Base-by-base conservation (phyloP, 2,797 vertebrate genomes). In the Prunella strophiata region DNA sequence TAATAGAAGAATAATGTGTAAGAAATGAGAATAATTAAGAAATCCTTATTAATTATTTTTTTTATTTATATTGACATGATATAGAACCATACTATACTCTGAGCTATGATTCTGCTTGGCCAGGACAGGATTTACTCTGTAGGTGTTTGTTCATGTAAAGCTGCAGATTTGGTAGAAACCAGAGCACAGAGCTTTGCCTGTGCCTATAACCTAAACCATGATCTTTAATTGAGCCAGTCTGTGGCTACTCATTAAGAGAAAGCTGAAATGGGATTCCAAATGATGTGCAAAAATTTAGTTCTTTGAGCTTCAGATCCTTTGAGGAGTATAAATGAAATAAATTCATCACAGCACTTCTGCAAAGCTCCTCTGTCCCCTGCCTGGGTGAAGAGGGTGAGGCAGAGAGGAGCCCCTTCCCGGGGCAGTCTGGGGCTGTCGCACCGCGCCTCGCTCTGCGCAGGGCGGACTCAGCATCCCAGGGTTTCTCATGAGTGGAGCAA, bases 401-500 rank as follows among this genome's bases (percentile, higher is more conserved):
- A 70, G 12, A 9, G 10, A 17, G 51, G 14, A 45, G 2, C 8
- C 5, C 0, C 4, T 0, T 27, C 55, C 71, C 59, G 2, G 59
- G 78, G 74, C 61, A n/a, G 11, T 17, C 5, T 30, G 7, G 16
- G 71, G 55, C 81, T 79, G 84, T 50, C 67, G 47, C 71, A 7
- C 5, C 1, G 27, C 0, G 1, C 85, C 63, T 78, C 18, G 5
- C 55, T 48, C 77, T 5, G 74, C 1, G 1, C 68, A 11, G 65
- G 59, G 94, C 32, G 66, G 19, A 13, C 7, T 36, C 4, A 11
- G 93, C 89, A 71, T 93, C 87, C 52, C 87, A 47, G 89, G 73
- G 85, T 54, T 91, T 85, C 95, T 94, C 78, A n/a, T 94, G 91
- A 96, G 91, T 23, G 68, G 87, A 94, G 94, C 96, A 94, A 96